Evolutionary conservation across 1,140 invertebrate species (phyloP), one percentile per base, ranked within the genome.

Genomic region (Zaprionus davidi): DNA sequence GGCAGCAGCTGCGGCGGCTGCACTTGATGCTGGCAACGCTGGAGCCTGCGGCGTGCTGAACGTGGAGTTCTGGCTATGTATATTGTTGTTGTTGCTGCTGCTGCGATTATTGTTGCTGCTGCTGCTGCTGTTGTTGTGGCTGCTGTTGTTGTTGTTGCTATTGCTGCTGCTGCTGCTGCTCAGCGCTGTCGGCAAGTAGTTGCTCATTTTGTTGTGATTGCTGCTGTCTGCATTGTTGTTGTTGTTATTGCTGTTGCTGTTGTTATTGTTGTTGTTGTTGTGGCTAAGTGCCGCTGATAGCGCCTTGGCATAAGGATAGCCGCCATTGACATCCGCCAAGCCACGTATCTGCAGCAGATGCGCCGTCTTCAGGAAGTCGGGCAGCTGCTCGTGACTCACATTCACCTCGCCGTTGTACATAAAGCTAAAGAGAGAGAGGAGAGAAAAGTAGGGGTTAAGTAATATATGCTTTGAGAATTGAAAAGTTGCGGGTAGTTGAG

Each of bases 361-460:
- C 26, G 97, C 97, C 46, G 97, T 98, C 93, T 97, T 96, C 68
- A 98, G 94, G 92, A 98, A 97, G 83, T 97, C 96, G 64, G 96
- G 95, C 76, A 99, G 93, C 83, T 98, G 97, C 85, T 98, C 97
- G 92, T 98, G 97, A 55, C 97, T 96, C 73, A 98, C 97, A 92
- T 98, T 96, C 4, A 99, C 97, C 94, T 98, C 97, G 49, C 97
- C 97, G 93, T 98, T 97, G 93, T 98, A 99, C 97, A 98, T 98
- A 94, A 98, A 98, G 92, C 95, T 96, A 83, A 9, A 15, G 36
- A 5, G 20, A 49, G 22, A 7, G 7, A 11, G 13, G 11, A 2
- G 9, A 36, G 7, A 46, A 46, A 2, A 17, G 3, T 1, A 17
- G 2, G 2, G 4, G n/a, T 2, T 7, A 9, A 44, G 38, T 41